A percentile compares a stretch with the other conserved stretches of the same genome.
phyloP scores from a whole-genome alignment of 2,113 vertebrate genomes.

The Stictonetta naevosa region DNA sequence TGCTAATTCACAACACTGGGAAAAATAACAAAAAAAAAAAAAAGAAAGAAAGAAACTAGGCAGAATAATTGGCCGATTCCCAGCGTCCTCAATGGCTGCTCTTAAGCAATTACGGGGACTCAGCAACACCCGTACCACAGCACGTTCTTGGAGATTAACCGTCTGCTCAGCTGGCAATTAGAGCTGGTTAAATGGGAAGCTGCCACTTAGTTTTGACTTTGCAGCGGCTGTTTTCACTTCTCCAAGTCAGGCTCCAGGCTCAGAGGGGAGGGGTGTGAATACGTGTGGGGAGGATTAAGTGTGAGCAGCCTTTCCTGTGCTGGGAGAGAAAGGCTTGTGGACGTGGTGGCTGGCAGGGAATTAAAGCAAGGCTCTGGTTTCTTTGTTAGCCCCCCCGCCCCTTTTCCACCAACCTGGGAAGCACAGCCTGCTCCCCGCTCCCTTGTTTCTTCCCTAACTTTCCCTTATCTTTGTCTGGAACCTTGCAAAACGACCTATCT shows the following conservation, averaged over 20 bases:
- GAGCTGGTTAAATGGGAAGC: slow-evolving; percentile 51
- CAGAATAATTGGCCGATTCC: slow-evolving; percentile 57
- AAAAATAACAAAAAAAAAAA: neutral
- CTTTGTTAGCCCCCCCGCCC: neutral
- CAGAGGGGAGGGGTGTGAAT: neutral
- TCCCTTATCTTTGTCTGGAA: neutral
- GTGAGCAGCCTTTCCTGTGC: neutral
- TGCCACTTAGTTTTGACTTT: slow-evolving; percentile 48
- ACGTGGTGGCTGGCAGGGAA: neutral
- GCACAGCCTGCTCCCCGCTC: neutral
- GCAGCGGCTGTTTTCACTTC: slow-evolving; percentile 6
- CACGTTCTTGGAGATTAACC: slow-evolving; percentile 30
- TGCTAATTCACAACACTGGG: neutral
- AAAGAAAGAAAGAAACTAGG: neutral
- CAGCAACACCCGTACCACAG: slow-evolving; percentile 43
- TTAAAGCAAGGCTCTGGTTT: neutral
- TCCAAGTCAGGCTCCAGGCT: neutral
- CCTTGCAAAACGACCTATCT: neutral
- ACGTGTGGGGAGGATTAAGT: neutral
- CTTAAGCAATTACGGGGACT: slow-evolving; percentile 46
- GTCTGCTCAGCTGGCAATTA: slow-evolving; percentile 45
- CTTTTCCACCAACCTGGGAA: neutral
- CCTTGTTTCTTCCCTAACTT: neutral
- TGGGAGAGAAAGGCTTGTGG: neutral
- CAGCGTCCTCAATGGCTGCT: slow-evolving; percentile 35